These are phyloP conservation scores for Malurus alboscapulatus DNA, from an alignment of 2,113 vertebrate genomes.

Conservation along the genomic window DNA sequence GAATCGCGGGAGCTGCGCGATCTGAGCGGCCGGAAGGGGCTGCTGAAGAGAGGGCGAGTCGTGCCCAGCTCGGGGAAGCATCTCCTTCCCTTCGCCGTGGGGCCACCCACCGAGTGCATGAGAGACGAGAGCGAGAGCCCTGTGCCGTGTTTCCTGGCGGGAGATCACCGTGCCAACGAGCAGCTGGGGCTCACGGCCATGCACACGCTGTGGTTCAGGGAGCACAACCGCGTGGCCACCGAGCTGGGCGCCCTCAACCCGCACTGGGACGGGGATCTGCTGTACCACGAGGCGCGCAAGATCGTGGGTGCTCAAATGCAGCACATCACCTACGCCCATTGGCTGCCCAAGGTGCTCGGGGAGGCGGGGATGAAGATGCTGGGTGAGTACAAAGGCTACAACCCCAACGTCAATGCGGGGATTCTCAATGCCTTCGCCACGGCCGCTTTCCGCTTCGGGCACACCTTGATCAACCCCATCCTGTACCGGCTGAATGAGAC, in stretches of 20 bases:
- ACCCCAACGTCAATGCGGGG: slow-evolving; percentile 62
- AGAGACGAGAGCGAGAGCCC: slow-evolving; percentile 72
- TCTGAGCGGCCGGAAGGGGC: slow-evolving; percentile 27
- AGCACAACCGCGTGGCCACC: slow-evolving; percentile 67
- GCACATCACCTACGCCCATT: slow-evolving; percentile 72
- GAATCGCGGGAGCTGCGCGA: slow-evolving; percentile 65
- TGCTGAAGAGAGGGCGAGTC: slow-evolving; percentile 61
- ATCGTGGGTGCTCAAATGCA: slow-evolving; percentile 76
- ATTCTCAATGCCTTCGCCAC: slow-evolving; percentile 76
- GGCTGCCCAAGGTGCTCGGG: slow-evolving; percentile 74
- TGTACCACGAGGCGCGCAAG: slow-evolving; percentile 73
- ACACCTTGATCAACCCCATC: slow-evolving; percentile 75
- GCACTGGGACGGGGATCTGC: slow-evolving; percentile 73
- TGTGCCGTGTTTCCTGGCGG: slow-evolving; percentile 69
- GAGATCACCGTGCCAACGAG: slow-evolving; percentile 75
- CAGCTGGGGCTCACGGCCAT: slow-evolving; percentile 73
- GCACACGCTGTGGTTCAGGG: slow-evolving; percentile 76
- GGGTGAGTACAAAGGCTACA: slow-evolving; percentile 72
- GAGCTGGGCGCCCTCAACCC: slow-evolving; percentile 64
- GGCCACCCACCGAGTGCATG: slow-evolving; percentile 76
- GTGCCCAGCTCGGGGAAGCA: slow-evolving; percentile 61
- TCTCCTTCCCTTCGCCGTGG: slow-evolving; percentile 69
- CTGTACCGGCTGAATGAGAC: slow-evolving; percentile 69
- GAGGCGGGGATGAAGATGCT: slow-evolving; percentile 73
- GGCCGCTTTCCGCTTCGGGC: slow-evolving; percentile 73